Evolutionary conservation across 2,888 invertebrate genomes (phyloP).

Genomic region (Synanthedon vespiformis): DNA sequence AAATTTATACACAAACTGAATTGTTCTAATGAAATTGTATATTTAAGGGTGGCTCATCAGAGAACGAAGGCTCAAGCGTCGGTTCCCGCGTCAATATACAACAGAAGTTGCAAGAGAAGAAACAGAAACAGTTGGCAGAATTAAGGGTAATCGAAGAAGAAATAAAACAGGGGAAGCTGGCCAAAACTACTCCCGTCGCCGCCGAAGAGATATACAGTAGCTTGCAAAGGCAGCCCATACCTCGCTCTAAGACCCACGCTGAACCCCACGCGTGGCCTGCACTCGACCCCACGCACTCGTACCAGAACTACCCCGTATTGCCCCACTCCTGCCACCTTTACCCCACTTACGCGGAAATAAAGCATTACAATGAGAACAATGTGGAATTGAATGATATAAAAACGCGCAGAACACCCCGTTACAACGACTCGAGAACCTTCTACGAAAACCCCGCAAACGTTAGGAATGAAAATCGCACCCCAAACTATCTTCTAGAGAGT

Average conservation of each 20-base stretch:
- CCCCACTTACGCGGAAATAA: constrained; percentile 57
- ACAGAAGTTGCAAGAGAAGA: constrained; percentile 88
- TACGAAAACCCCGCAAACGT: constrained; percentile 50
- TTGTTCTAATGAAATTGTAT: not conserved
- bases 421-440: constrained; percentile 42
- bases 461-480: constrained; percentile 31
- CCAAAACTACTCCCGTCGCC: constrained; percentile 62
- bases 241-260: constrained; percentile 76
- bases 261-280: constrained; percentile 67
- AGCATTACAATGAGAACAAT: constrained; percentile 34
- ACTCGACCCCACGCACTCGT: constrained; percentile 54
- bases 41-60: constrained; percentile 74
- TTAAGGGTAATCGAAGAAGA: constrained; percentile 83
- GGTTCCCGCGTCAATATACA: constrained; percentile 85
- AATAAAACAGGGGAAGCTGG: constrained; percentile 85
- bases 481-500: constrained; percentile 14
- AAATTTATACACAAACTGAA: no score
- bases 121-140: constrained; percentile 87
- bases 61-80: constrained; percentile 81
- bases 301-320: constrained; percentile 57
- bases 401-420: constrained; percentile 28
- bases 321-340: constrained; percentile 49
- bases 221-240: constrained; percentile 74
- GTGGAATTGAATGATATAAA: constrained; percentile 27
- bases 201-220: constrained; percentile 70